Evolutionary conservation across 2,888 invertebrate species (phyloP), one percentile per base, ranked within the genome.

Genomic region (Artemia sp.): DNA sequence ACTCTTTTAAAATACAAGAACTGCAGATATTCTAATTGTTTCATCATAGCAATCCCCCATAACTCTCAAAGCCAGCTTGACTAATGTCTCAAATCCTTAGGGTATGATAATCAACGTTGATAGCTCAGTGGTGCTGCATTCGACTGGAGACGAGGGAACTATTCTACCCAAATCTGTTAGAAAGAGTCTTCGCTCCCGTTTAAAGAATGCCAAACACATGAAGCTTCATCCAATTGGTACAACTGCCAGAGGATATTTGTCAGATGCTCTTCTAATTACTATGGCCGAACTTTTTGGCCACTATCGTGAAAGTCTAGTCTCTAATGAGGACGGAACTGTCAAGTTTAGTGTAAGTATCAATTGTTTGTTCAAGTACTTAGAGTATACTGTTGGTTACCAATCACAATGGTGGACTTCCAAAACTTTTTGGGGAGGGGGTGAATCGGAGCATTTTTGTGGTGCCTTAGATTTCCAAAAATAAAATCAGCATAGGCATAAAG

Each of bases 61-160:
- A 38, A 53, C 58, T 53, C 14, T 3, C 12, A 53, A 53, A 53
- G 58, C 58, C 58, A 53, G 14, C 14, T 53, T n/a, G 2, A 5
- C 7, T 8, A 58, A 58, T 58, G 11, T 58, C 64, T 58, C 9
- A 58, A 58, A 58, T 58, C 24, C 38, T 58, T 24, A 58, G 64
- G 64, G 64, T 1, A 58, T 58, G 64, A 58, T 58, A n/a, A 58
- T 58, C 64, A 58, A 58, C 64, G 24, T 58, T 19, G 64, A 58
- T 24, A 24, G 14, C 64, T n/a, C 14, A 10, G 24, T 10, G 14
- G 64, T 58, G 64, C 64, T 58, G 64, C 64, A 58, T 24, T 8
- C 64, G n/a, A 19, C 14, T 58, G 64, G 64, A 19, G 64, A 58
- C 24, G 64, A 58, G 10, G 12, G 64, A 19, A 24, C 64, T 10